Evolutionary conservation across 2,888 invertebrate genomes (phyloP), one percentile per base, ranked within the genome.

Genomic region (Acanthosoma haemorrhoidale): DNA sequence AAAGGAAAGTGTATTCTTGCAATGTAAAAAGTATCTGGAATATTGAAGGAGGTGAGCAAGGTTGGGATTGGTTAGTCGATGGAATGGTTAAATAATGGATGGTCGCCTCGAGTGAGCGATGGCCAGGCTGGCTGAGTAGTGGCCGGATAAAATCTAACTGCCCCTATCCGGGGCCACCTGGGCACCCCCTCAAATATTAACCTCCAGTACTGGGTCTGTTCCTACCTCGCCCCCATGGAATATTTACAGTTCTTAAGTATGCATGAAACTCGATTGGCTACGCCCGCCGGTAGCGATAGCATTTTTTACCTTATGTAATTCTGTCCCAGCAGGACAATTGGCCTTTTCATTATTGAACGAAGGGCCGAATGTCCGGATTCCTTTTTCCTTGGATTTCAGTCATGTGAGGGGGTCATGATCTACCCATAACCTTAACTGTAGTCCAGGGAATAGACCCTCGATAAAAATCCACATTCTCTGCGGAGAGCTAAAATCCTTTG

Each of bases 141-240:
- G 21, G 64, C 31, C 29, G 64, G 39, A 64, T 64, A 64, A 64
- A 64, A 64, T 64, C 64, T 64, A 64, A 64, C 41, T 64, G 64
- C 64, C 29, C 64, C 64, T 29, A 36, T n/a, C 39, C 15, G 64
- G 13, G n/a, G 31, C 39, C 64, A 64, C 64, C 64, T 64, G 64
- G 15, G 64, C 31, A 15, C 32, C 32, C n/a, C 2, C 61, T 61
- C 36, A 32, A 61, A 61, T 61, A 61, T 61, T 61, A 61, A 61
- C 61, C n/a, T n/a, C n/a, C n/a, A n/a, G n/a, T n/a, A n/a, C n/a
- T n/a, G 32, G 21, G 34, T 34, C 61, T 61, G 61, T 21, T 21
- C 61, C 61, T 36, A 61, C 18, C 61, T 61, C 61, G 5, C 18
- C 32, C 13, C 6, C 61, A 61, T 61, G 34, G 61, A 61, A 61